Conservation (phyloP, 2,797 vertebrate genomes). For the Chiloscyllium punctatum region DNA sequence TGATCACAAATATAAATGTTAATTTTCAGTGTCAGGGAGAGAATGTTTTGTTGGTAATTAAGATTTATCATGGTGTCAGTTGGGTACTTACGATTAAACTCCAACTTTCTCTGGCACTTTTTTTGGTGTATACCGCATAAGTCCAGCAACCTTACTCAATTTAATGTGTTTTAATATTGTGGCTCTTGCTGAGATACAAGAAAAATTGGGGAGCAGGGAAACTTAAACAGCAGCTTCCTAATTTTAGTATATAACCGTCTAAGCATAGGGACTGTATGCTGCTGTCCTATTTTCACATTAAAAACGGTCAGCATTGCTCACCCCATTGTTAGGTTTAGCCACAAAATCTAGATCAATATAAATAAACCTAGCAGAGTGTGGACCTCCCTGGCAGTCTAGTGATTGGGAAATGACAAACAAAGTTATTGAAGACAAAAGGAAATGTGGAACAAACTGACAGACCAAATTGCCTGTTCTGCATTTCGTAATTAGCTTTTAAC, state of each 20-base stretch:
- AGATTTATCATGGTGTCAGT: not conserved
- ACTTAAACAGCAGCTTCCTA: not conserved
- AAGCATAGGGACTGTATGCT: too few relatives aligned
- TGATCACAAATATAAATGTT: not conserved
- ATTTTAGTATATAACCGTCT: not conserved
- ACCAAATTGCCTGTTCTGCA: not conserved
- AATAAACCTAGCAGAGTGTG: not conserved
- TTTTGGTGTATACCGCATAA: not conserved
- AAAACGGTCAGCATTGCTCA: not conserved
- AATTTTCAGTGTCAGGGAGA: not conserved
- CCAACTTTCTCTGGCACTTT: not conserved
- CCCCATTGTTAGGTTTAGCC: not conserved
- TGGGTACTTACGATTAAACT: not conserved
- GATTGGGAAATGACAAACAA: constrained; percentile 29
- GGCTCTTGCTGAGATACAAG: not conserved
- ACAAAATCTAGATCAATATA: not conserved
- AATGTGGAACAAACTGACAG: not conserved
- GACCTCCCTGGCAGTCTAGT: not conserved
- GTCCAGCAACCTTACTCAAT: not conserved
- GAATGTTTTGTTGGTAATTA: not conserved
- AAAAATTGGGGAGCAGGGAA: not conserved
- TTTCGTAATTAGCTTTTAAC: constrained; percentile 30
- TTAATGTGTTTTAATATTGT: not conserved
- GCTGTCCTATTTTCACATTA: not conserved
- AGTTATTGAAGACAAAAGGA: not conserved